Evolutionary conservation across 23 tunicate species (phyloP).

Genomic region (Oikopleura dioica): DNA sequence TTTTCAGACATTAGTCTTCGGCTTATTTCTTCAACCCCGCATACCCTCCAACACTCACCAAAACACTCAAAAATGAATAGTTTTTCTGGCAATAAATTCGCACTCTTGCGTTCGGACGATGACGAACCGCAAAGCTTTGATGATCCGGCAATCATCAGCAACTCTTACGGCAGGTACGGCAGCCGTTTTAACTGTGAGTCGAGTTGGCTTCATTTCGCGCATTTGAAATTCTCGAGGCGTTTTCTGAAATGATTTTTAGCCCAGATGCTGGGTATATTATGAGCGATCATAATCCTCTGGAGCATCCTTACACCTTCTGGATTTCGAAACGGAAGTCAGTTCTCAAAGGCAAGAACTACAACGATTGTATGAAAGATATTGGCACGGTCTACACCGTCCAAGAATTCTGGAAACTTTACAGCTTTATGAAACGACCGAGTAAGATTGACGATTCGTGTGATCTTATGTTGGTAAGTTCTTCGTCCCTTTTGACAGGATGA

Average conservation of each 20-base stretch:
- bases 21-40: too few species aligned
- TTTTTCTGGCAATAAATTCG: neutral
- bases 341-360: constrained; percentile 2
- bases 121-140: constrained; percentile 4
- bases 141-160: too few species aligned
- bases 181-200: neutral
- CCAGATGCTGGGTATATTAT: neutral
- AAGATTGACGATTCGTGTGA: constrained; percentile 56
- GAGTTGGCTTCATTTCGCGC: neutral
- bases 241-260: neutral
- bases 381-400: constrained; percentile 9
- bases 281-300: constrained; percentile 3
- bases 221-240: neutral
- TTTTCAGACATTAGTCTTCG: too few species aligned
- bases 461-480: neutral
- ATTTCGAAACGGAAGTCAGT: constrained; percentile 7
- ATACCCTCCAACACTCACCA: neutral
- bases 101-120: neutral
- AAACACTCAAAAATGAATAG: neutral
- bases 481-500: neutral
- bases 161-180: neutral
- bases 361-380: constrained; percentile 5
- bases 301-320: neutral
- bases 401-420: constrained; percentile 87
- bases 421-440: constrained; percentile 67